phyloP scores from a whole-genome alignment of 2,888 invertebrate species.

The Meghimatium bilineatum region DNA sequence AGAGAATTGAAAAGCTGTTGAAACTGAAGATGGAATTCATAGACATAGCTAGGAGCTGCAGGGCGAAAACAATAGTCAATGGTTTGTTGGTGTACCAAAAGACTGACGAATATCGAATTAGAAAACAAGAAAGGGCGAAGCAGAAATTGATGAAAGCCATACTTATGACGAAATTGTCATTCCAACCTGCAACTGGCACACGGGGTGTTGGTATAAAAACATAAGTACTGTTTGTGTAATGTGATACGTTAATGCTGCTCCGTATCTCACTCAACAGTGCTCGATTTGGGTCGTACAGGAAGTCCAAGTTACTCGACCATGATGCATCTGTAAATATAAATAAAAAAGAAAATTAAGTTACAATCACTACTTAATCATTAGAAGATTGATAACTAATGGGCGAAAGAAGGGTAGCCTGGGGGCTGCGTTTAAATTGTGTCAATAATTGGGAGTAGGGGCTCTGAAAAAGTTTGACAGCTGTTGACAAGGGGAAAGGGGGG shows the following conservation, averaged over 20 bases:
- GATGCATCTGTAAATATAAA: conserved; percentile 82
- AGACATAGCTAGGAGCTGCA: conserved; percentile 87
- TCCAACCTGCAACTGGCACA: conserved; percentile 49
- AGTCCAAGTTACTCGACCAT: conserved; percentile 91
- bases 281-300: conserved; percentile 77
- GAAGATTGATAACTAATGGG: too few relatives aligned
- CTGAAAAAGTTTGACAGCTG: too few relatives aligned
- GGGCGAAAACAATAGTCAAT: conserved; percentile 87
- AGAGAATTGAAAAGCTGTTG: conserved; percentile 87
- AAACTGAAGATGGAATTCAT: conserved; percentile 86
- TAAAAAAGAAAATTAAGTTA: not conserved
- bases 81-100: conserved; percentile 92
- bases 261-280: conserved; percentile 59
- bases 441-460: too few relatives aligned
- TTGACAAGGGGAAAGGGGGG: too few relatives aligned
- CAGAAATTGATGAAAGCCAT: conserved; percentile 89
- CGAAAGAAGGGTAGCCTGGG: too few relatives aligned
- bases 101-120: conserved; percentile 88
- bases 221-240: conserved; percentile 54
- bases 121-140: conserved; percentile 86
- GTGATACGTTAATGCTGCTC: conserved; percentile 59
- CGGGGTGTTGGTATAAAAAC: conserved; percentile 55
- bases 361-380: too few relatives aligned
- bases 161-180: conserved; percentile 74
- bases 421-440: too few relatives aligned